A percentile compares a stretch with the other conserved stretches of the same genome.
Evolutionary conservation across 2,888 invertebrate genomes (phyloP).

Genomic region (Gerosis bhagava): DNA sequence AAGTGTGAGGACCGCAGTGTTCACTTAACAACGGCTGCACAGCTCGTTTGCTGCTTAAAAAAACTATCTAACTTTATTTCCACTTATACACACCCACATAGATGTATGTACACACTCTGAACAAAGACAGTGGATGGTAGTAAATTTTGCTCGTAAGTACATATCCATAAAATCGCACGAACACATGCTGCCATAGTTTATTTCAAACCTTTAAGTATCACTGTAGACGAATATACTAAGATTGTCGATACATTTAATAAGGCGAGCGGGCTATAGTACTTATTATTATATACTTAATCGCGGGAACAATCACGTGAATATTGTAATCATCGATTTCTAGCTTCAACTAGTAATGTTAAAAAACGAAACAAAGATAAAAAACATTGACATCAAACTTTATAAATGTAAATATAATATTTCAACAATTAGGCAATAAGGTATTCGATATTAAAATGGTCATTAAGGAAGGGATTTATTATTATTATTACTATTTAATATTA

Average conservation of each 20-base stretch:
- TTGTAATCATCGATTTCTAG: conserved; percentile 32
- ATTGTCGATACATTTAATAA: conserved; percentile 22
- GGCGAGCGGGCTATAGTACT: conserved; percentile 26
- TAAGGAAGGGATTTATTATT: conserved; percentile 16
- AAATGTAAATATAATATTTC: conserved; percentile 20
- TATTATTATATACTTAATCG: conserved; percentile 17
- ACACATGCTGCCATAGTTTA: conserved; percentile 5
- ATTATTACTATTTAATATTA: background rate
- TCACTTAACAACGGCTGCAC: too few relatives aligned
- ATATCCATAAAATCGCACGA: conserved; percentile 7
- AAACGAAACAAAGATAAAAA: conserved; percentile 38
- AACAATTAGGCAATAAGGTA: conserved; percentile 24
- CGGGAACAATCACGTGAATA: conserved; percentile 16
- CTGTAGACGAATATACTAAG: conserved; percentile 16
- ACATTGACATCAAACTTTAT: conserved; percentile 26
- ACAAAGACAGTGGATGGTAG: too few relatives aligned
- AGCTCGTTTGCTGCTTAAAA: too few relatives aligned
- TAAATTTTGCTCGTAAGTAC: conserved; percentile 18
- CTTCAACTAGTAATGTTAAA: conserved; percentile 37
- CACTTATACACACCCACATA: too few relatives aligned
- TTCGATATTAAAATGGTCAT: conserved; percentile 23
- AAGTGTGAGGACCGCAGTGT: too few relatives aligned
- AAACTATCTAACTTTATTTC: too few relatives aligned
- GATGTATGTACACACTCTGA: too few relatives aligned
- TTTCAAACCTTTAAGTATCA: conserved; percentile 13